phyloP scores from a whole-genome alignment of 2,113 vertebrate species.

The Tapirus terrestris region DNA sequence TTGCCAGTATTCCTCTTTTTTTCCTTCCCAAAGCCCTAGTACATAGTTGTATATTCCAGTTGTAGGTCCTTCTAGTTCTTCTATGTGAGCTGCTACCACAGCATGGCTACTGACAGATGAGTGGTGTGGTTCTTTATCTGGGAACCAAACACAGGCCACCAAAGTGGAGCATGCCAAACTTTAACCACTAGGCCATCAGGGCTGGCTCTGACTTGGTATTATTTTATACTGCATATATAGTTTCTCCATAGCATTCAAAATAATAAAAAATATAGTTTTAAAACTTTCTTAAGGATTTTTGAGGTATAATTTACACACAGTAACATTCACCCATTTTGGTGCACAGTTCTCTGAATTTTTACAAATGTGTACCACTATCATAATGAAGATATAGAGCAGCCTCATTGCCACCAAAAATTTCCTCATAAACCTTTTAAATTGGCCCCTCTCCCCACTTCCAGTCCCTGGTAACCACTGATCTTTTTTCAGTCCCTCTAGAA shows the following conservation, averaged over 20 bases:
- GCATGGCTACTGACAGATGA: no score
- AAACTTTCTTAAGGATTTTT: background rate
- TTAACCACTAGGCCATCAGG: no score
- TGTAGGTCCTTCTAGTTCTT: no score
- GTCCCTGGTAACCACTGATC: background rate
- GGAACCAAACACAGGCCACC: no score
- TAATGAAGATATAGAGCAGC: background rate
- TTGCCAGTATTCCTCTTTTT: no score
- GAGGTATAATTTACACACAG: background rate
- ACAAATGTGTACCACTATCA: background rate
- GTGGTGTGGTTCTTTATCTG: no score
- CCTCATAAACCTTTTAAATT: background rate
- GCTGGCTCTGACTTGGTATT: background rate
- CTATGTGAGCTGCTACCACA: no score
- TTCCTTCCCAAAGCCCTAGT: no score
- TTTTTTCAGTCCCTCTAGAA: background rate
- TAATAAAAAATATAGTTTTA: background rate
- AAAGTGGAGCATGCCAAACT: no score
- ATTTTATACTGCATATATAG: background rate
- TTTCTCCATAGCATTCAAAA: background rate
- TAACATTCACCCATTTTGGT: background rate
- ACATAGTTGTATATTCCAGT: no score
- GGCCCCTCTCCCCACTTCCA: background rate
- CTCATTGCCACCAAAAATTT: background rate
- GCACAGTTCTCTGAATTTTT: background rate